These are phyloP conservation scores for Chymomyza fuscimana DNA, from an alignment of 2,888 invertebrate genomes.

Conservation along the genomic window DNA sequence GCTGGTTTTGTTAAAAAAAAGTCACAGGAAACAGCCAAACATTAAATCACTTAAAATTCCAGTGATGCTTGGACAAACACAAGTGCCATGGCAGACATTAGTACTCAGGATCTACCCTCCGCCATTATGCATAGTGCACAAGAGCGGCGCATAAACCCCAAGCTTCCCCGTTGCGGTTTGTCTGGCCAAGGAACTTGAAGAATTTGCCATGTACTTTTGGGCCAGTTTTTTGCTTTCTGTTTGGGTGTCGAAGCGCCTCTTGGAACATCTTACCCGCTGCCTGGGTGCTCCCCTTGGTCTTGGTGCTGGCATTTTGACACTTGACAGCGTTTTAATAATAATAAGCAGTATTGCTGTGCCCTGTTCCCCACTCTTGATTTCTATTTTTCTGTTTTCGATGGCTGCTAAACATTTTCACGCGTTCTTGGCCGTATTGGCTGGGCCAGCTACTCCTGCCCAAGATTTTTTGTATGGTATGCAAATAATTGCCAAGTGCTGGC, in stretches of 20 bases:
- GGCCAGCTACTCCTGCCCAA: neutral
- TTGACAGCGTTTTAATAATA: conserved; percentile 9
- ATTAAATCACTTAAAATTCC: conserved; percentile 74
- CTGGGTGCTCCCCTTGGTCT: neutral
- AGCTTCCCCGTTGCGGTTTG: neutral
- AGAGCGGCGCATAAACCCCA: neutral
- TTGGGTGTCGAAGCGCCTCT: neutral
- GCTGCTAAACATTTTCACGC: neutral
- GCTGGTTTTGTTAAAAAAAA: neutral
- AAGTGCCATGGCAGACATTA: neutral
- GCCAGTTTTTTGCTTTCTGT: neutral
- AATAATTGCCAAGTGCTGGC: conserved; percentile 62
- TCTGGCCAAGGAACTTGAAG: neutral
- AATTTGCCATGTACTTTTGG: neutral
- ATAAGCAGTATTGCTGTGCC: neutral
- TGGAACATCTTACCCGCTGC: neutral
- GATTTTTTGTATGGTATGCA: conserved; percentile 51
- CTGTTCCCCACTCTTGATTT: neutral
- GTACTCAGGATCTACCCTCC: neutral
- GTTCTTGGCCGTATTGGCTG: neutral
- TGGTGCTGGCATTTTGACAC: conserved; percentile 3
- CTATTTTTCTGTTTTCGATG: neutral
- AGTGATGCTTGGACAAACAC: conserved; percentile 64
- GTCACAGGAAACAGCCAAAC: conserved; percentile 59
- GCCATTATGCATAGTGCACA: neutral